Base-by-base conservation (phyloP, 2,113 vertebrate species). In the Paralichthys olivaceus region DNA sequence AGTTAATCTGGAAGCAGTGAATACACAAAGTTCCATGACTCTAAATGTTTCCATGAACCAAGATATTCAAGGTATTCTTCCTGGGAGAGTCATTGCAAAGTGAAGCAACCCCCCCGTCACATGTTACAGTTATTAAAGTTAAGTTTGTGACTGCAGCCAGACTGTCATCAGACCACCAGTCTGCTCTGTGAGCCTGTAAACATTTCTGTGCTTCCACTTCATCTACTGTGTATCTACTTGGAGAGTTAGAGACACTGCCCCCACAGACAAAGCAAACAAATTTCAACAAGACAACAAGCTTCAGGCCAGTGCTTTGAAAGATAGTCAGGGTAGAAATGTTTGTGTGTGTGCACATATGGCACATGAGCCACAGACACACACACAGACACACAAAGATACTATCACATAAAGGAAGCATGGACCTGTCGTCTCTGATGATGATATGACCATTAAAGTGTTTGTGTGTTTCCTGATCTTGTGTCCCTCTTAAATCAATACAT, bases 271-370 rank as follows among this genome's bases (percentile, higher is more conserved):
- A 85, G 79, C 58, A 79, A 82, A 76, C 49, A 77, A 58, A 79
- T 66, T 73, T 32, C 45, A 49, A 49, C 63, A 76, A 84, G 73
- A 76, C 63, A 86, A 78, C 69, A 80, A 80, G 81, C 66, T 84
- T 55, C 68, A 83, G 72, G 77, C 71, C 72, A 59, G 73, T 40
- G 29, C 74, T 49, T 81, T 88, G 59, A 61, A 68, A 80, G 12
- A 40, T 13, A 40, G 37, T 40, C 11, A 40, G 37, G 60, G 15
- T 19, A 49, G 45, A 49, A 49, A 19, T 37, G 11, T 53, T 7
- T 60, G 26, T 72, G 34, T 54, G 14, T 60, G 60, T 62, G 4
- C 67, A 37, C 51, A 4, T 63, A 45, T 37, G 29, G 32, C 59
- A 37, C 60, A 45, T 60, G 69, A 55, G 37, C 19, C n/a, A 69